Evolutionary conservation across 2,888 invertebrate genomes (phyloP).

Genomic region (Agrochola macilenta): DNA sequence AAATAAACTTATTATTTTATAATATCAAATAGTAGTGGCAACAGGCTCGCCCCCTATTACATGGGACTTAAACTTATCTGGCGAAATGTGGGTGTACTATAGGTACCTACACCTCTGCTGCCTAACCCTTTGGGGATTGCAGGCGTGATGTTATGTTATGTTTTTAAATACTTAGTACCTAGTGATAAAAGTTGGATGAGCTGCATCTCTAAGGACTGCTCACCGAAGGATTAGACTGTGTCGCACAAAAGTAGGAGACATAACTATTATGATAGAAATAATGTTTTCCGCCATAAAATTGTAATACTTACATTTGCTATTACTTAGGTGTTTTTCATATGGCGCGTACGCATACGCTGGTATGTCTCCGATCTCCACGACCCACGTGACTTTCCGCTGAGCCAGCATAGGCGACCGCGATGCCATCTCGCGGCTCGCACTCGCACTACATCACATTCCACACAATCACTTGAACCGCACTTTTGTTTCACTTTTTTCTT

Average conservation of each 20-base stretch:
- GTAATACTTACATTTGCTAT: constrained; percentile 89
- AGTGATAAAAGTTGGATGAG: not conserved
- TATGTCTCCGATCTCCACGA: constrained; percentile 87
- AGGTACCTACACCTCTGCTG: too few relatives aligned
- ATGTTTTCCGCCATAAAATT: not conserved
- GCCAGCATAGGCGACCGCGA: constrained; percentile 73
- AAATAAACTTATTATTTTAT: too few relatives aligned
- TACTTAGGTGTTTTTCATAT: constrained; percentile 88
- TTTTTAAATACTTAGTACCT: too few relatives aligned
- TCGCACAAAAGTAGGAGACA: not conserved
- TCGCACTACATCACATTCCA: constrained; percentile 54
- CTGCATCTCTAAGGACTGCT: not conserved
- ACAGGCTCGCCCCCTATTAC: too few relatives aligned
- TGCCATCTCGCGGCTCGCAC: constrained; percentile 73
- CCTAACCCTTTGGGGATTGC: too few relatives aligned
- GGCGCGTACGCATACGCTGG: constrained; percentile 82
- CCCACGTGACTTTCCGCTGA: constrained; percentile 88
- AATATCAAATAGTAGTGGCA: too few relatives aligned
- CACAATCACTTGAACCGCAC: constrained; percentile 22
- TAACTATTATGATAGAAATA: not conserved
- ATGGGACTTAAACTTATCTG: too few relatives aligned
- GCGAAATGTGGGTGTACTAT: too few relatives aligned
- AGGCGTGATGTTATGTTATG: too few relatives aligned
- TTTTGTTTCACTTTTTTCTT: constrained; percentile 21
- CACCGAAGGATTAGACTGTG: not conserved